These are phyloP conservation scores for Daktulosphaira vitifoliae DNA, from an alignment of 1,140 invertebrate species.

Conservation along the genomic window DNA sequence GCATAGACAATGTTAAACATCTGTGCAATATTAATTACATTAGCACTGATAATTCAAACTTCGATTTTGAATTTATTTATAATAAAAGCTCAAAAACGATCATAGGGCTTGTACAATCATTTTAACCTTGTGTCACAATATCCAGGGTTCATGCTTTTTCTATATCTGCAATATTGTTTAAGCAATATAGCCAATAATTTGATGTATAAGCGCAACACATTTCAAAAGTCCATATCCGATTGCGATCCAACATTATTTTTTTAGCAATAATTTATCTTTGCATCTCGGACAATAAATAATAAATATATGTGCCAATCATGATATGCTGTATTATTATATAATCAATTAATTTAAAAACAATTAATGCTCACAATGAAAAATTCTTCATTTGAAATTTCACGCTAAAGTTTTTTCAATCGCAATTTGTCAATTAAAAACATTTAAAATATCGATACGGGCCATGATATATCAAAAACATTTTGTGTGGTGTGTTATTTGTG, in stretches of 20 bases:
- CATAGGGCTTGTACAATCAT: constrained; percentile 4
- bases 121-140: neutral
- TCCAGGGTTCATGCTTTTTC: no score
- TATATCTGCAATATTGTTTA: neutral
- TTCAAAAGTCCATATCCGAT: no score
- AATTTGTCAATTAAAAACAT: constrained; percentile 16
- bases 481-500: neutral
- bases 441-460: no score
- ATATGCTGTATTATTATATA: no score
- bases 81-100: constrained; percentile 22
- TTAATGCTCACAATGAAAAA: neutral
- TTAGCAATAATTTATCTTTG: constrained; percentile 24
- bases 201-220: neutral
- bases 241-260: no score
- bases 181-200: constrained; percentile 14
- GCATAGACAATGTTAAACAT: constrained; percentile 18
- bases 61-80: no score
- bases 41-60: no score
- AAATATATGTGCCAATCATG: constrained; percentile 26
- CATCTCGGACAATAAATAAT: constrained; percentile 27
- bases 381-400: constrained; percentile 11
- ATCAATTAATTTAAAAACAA: no score
- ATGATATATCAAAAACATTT: constrained; percentile 4
- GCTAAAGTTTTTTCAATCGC: constrained; percentile 17
- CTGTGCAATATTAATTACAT: no score